Percentiles rank a stretch among this genome's conserved stretches.
Conservation (phyloP, 2,113 vertebrate species). For the Muntiacus muntjak region DNA sequence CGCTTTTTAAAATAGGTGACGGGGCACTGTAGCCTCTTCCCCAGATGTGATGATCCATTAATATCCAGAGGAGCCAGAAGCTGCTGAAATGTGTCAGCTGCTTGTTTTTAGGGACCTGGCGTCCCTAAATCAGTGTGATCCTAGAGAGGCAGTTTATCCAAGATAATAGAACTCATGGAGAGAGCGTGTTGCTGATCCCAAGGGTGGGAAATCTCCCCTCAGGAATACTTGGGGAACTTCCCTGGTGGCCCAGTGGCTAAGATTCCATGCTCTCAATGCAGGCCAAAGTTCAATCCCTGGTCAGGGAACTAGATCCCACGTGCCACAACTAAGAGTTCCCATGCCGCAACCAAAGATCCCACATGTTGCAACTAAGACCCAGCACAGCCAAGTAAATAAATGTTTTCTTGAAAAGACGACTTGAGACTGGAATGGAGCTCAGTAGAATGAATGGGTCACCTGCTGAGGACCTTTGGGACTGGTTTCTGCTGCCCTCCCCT, state of each 20-base stretch:
- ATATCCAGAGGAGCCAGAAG: slow-evolving; percentile 11
- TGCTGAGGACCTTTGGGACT: too few relatives aligned
- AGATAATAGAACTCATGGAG: not conserved
- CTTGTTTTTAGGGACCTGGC: not conserved
- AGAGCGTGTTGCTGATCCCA: not conserved
- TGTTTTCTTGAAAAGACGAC: not conserved
- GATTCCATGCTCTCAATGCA: not conserved
- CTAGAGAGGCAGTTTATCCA: not conserved
- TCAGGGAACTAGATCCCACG: not conserved
- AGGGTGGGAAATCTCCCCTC: not conserved
- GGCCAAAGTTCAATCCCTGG: not conserved
- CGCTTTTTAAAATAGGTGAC: slow-evolving; percentile 56
- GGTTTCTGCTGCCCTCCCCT: not conserved
- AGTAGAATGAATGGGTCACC: not conserved
- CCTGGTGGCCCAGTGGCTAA: not conserved
- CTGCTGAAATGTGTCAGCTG: slow-evolving; percentile 32
- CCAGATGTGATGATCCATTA: slow-evolving; percentile 33
- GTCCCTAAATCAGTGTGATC: not conserved
- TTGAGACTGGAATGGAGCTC: not conserved
- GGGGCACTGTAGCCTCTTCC: slow-evolving; percentile 31
- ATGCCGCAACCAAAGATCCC: not conserved
- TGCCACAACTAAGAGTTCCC: not conserved
- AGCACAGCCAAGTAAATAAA: not conserved
- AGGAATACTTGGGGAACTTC: not conserved
- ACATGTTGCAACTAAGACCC: not conserved